phyloP scores from a whole-genome alignment of 2,888 invertebrate genomes.

The Catocala fraxini region DNA sequence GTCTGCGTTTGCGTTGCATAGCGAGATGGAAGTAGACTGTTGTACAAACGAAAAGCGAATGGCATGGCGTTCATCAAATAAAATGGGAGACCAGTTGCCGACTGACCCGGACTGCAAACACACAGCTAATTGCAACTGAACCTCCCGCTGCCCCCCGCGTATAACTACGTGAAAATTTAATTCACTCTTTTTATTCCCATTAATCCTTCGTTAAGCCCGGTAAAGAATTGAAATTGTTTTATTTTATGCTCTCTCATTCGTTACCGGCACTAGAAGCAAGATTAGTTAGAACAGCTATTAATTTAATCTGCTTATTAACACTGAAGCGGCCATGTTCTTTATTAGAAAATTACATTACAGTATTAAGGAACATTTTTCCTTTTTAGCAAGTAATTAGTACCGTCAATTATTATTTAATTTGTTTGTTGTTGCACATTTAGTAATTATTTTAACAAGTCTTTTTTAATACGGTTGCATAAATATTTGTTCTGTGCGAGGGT shows the following conservation, averaged over 20 bases:
- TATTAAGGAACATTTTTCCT: background rate
- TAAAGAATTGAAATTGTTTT: slow-evolving; percentile 18
- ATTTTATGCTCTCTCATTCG: slow-evolving; percentile 4
- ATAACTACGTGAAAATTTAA: slow-evolving; percentile 42
- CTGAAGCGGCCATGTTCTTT: background rate
- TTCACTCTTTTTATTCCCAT: slow-evolving; percentile 31
- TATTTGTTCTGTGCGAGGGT: no score
- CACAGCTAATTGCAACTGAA: slow-evolving; percentile 57
- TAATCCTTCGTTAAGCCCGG: slow-evolving; percentile 26
- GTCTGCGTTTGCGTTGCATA: slow-evolving; percentile 32
- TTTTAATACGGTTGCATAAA: no score
- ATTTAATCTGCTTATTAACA: slow-evolving; percentile 1
- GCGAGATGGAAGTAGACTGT: slow-evolving; percentile 56
- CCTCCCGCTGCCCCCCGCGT: slow-evolving; percentile 27
- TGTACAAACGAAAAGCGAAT: slow-evolving; percentile 55
- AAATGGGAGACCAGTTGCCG: slow-evolving; percentile 40
- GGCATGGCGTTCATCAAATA: slow-evolving; percentile 57
- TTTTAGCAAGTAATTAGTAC: no score
- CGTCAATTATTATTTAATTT: no score
- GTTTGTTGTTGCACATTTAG: no score
- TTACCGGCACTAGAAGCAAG: background rate
- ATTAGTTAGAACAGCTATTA: slow-evolving; percentile 2
- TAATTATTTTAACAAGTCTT: no score
- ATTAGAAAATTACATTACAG: background rate
- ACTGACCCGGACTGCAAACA: slow-evolving; percentile 52